Conservation (phyloP, 2,888 invertebrate species). For the Tachina lurida region DNA sequence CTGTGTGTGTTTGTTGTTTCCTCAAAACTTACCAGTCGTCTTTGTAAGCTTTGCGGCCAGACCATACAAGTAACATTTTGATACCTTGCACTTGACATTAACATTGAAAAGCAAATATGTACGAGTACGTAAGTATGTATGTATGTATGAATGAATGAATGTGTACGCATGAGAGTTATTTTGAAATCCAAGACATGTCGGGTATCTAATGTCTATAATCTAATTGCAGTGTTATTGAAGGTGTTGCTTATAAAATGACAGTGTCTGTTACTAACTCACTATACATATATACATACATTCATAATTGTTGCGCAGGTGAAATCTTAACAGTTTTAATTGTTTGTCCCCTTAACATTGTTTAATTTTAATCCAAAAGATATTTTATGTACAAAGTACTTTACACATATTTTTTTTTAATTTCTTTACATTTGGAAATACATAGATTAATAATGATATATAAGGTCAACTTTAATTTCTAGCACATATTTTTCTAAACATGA, state of each 20-base stretch:
- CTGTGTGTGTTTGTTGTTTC: not conserved
- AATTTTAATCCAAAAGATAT: not conserved
- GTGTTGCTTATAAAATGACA: not conserved
- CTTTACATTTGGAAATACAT: not conserved
- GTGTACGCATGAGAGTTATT: conserved; percentile 15
- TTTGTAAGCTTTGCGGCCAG: conserved; percentile 12
- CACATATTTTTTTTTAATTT: not conserved
- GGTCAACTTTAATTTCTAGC: not conserved
- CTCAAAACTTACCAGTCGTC: not conserved
- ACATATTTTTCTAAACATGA: not conserved
- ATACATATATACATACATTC: no score
- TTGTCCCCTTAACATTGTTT: not conserved
- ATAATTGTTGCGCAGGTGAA: not conserved
- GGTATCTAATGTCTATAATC: conserved; percentile 45
- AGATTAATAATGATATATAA: not conserved
- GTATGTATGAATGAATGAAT: not conserved
- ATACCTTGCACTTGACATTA: conserved; percentile 58
- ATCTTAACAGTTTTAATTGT: conserved; percentile 7
- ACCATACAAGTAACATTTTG: not conserved
- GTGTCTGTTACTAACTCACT: not conserved
- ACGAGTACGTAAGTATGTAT: no score
- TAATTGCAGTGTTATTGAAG: not conserved
- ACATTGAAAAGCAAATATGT: conserved; percentile 45
- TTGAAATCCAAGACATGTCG: conserved; percentile 51
- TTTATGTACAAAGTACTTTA: not conserved